A percentile compares a stretch with the other conserved stretches of the same genome.
These are phyloP conservation scores for Ochropacha duplaris DNA, from an alignment of 2,888 invertebrate genomes.

Conservation along the genomic window DNA sequence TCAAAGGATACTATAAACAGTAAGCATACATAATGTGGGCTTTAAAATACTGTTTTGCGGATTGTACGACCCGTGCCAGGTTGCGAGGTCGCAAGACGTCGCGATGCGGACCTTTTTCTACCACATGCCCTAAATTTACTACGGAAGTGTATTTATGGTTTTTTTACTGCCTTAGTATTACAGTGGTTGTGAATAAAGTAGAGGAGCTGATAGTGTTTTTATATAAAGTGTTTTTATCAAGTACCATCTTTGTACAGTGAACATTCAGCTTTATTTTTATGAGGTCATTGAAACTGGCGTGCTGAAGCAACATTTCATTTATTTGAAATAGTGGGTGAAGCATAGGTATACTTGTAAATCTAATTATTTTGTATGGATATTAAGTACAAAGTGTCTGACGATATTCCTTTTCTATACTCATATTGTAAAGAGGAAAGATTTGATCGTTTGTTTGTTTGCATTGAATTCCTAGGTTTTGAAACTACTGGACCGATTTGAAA, in stretches of 20 bases:
- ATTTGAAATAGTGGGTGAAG: neutral
- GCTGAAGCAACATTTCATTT: neutral
- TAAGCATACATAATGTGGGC: neutral
- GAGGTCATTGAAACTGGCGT: neutral
- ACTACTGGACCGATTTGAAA: too few relatives aligned
- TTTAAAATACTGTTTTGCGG: neutral
- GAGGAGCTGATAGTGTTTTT: neutral
- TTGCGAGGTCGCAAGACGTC: slow-evolving; percentile 12
- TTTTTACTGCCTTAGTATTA: neutral
- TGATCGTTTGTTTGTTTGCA: too few relatives aligned
- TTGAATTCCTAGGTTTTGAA: too few relatives aligned
- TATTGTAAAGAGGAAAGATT: too few relatives aligned
- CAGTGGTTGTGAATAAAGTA: neutral
- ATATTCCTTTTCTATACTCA: too few relatives aligned
- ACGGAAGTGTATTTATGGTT: slow-evolving; percentile 7
- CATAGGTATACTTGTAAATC: too few relatives aligned
- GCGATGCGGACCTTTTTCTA: slow-evolving; percentile 13
- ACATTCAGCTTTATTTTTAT: neutral
- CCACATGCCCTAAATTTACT: slow-evolving; percentile 13
- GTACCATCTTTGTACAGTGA: neutral
- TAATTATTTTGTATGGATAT: too few relatives aligned
- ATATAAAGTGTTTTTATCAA: neutral
- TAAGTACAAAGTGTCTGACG: too few relatives aligned
- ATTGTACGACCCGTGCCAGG: slow-evolving; percentile 14
- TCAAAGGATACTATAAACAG: neutral